Evolutionary conservation across 2,797 vertebrate species (phyloP), one percentile per base, ranked within the genome.

Genomic region (Chrosomus eos): DNA sequence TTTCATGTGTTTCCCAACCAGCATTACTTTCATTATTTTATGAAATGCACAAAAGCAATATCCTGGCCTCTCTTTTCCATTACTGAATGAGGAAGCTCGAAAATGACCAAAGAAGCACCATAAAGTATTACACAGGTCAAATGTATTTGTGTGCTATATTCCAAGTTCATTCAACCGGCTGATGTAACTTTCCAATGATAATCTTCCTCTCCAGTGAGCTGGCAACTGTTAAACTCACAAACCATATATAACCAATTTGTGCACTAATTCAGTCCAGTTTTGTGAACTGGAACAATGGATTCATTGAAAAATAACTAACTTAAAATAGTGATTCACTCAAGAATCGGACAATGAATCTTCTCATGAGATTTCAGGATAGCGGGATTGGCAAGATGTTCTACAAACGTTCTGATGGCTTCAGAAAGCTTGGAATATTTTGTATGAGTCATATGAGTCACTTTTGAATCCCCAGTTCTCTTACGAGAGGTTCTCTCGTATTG

Each of bases 201-300:
- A 40, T 76, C 23, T 40, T 38, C 21, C 14, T 19, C 33, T 60
- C 53, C 33, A 76, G 7, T 76, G 33, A 58, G 31, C 73, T 58
- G 33, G 51, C 33, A 74, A 51, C 28, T 51, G 28, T 76, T 76
- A 28, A 74, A 36, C 28, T 74, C 51, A 74, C 19, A 51, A 74
- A 53, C 33, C 23, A 21, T 23, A 58, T 38, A 33, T 58, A 53
- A 2, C 23, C 33, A 58, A 33, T 76, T n/a, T 76, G 31, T 76
- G 51, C 11, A 5, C 51, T 58, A 58, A n/a, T 76, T 38, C 33
- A 38, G 33, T 26, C 53, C 4, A 33, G 53, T 36, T 55, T 55
- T 55, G 21, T 75, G 45, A 55, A 75, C 19, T 23, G 33, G 31
- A 76, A 38, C 3, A 21, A 18, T 38, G 51, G 31, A 76, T 38